These are phyloP conservation scores for Proterorhinus semilunaris DNA, from an alignment of 2,113 vertebrate species.

Conservation along the genomic window DNA sequence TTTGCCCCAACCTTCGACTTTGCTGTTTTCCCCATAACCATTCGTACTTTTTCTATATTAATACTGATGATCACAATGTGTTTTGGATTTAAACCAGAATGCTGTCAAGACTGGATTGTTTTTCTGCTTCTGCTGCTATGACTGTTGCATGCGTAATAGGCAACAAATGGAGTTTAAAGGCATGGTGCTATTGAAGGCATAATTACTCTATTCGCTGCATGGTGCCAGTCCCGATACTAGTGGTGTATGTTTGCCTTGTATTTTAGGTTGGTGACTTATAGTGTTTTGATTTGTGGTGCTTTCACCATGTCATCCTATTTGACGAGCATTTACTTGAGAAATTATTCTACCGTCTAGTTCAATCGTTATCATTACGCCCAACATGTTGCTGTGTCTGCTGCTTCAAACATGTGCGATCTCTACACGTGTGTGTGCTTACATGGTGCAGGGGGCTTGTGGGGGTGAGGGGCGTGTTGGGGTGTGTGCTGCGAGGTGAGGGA, in stretches of 20 bases:
- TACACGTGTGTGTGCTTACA: too few relatives aligned
- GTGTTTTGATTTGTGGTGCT: too few relatives aligned
- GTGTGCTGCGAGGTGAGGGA: too few relatives aligned
- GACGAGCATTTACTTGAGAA: too few relatives aligned
- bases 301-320: too few relatives aligned
- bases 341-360: too few relatives aligned
- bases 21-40: conserved; percentile 60
- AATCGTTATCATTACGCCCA: too few relatives aligned
- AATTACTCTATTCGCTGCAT: conserved; percentile 33
- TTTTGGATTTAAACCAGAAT: conserved; percentile 53
- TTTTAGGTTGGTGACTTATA: not conserved
- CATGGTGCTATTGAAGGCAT: conserved; percentile 23
- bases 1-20: conserved; percentile 69
- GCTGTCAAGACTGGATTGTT: conserved; percentile 42
- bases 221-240: not conserved
- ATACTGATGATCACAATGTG: conserved; percentile 69
- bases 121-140: conserved; percentile 39
- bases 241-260: not conserved
- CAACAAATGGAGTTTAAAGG: conserved; percentile 29
- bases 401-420: too few relatives aligned
- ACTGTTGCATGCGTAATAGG: conserved; percentile 57
- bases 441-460: too few relatives aligned
- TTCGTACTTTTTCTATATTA: conserved; percentile 60
- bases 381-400: too few relatives aligned
- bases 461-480: too few relatives aligned